Conservation (phyloP, 2,113 vertebrate genomes). For the Prinia subflava region DNA sequence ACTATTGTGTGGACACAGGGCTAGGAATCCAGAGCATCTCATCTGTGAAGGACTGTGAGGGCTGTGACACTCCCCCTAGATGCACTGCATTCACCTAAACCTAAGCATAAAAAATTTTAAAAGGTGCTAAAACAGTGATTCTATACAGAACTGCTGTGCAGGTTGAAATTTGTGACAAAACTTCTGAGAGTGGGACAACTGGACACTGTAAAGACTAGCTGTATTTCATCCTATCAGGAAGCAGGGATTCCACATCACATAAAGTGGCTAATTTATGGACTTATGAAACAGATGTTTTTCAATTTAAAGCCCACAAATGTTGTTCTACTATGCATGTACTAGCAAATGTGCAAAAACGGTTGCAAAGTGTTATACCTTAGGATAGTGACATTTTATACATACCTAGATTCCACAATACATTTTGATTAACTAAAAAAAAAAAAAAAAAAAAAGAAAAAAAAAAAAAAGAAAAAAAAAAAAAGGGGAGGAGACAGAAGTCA, state of each 20-base stretch:
- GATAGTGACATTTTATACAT: not conserved
- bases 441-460: not conserved
- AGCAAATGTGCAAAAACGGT: not conserved
- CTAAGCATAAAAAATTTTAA: not conserved
- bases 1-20: not conserved
- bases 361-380: not conserved
- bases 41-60: not conserved
- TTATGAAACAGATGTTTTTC: not conserved
- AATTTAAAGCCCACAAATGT: not conserved
- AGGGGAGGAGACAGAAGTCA: accelerated
- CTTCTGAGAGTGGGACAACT: not conserved
- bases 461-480: not conserved
- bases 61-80: not conserved
- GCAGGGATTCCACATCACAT: accelerated
- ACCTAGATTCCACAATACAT: not conserved
- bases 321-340: not conserved
- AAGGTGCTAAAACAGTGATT: not conserved
- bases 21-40: not conserved
- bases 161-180: not conserved
- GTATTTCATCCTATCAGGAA: not conserved
- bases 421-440: not conserved
- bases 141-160: not conserved
- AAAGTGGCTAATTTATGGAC: not conserved
- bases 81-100: not conserved
- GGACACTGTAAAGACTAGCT: not conserved